Conservation (phyloP, 2,888 invertebrate species). For the Euplagia quadripunctaria region DNA sequence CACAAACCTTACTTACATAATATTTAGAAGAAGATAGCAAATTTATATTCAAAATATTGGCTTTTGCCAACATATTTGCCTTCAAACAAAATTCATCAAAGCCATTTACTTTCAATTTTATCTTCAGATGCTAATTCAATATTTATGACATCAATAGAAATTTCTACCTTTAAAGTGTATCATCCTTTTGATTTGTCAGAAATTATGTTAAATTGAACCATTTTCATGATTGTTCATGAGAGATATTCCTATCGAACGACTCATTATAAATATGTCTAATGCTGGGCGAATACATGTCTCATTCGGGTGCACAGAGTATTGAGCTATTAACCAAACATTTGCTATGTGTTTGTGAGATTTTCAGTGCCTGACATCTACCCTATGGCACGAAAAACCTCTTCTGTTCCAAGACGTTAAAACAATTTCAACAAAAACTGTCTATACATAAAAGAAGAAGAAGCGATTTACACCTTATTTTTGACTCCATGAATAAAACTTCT, state of each 20-base stretch:
- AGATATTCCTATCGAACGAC: neutral
- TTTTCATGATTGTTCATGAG: too few species aligned
- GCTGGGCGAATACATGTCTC: neutral
- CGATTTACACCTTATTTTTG: too few species aligned
- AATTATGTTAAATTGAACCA: neutral
- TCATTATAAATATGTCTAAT: neutral
- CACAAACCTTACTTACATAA: neutral
- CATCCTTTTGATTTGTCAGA: neutral
- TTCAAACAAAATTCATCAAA: neutral
- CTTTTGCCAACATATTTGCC: neutral
- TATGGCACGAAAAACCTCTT: too few species aligned
- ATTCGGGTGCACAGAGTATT: too few species aligned
- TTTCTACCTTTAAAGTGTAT: neutral
- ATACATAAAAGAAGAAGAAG: too few species aligned
- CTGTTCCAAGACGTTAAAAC: too few species aligned
- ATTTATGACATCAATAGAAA: neutral
- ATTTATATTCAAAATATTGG: neutral
- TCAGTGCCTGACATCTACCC: too few species aligned
- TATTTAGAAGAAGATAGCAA: too few species aligned
- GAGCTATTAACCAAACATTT: too few species aligned
- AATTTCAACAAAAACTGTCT: too few species aligned
- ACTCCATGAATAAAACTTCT: too few species aligned
- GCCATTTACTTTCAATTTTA: neutral
- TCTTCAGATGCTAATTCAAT: neutral
- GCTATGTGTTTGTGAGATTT: too few species aligned